Base-by-base conservation (phyloP, 2,888 invertebrate species). In the Automeris io region DNA sequence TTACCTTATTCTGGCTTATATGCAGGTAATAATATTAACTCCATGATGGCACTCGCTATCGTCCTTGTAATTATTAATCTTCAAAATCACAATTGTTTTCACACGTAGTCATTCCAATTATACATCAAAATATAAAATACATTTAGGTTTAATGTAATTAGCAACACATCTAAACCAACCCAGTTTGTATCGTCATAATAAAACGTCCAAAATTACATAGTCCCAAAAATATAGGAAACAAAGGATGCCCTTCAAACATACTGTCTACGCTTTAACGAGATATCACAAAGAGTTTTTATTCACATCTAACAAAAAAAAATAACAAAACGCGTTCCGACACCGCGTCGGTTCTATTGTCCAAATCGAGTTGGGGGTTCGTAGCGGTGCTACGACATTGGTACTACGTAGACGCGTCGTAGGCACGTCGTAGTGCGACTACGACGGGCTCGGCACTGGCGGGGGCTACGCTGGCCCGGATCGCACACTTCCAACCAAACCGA, bases 401-500 rank as follows among this genome's bases (percentile, higher is more conserved):
- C 80, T 82, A 79, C 72, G 81, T 77, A 74, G 71, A n/a, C n/a
- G n/a, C n/a, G 76, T 47, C 77, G 78, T 75, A 77, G 73, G 53
- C 61, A 56, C 80, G 83, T 79, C 72, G 81, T 77, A 74, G 71
- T 58, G 53, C 58, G 61, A 68, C 76, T 76, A 75, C 77, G 72
- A 51, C 61, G 71, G 74, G 76, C 70, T 78, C 72, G 66, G 66
- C 66, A 86, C 85, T 86, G 80, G 75, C 81, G 85, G 83, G 82
- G 80, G 81, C 82, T 82, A 78, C 75, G 74, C 61, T 64, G 66
- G 70, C 68, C 83, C 80, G 83, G 83, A 82, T 72, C 64, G 68
- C 78, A 74, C 82, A 51, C 68, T 75, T 74, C 82, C 79, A 61
- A 34, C n/a, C 43, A 43, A 42, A 46, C 26, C 43, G 50, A 74